These are phyloP conservation scores for Loriculus beryllinus DNA, from an alignment of 2,797 vertebrate genomes.

Conservation along the genomic window DNA sequence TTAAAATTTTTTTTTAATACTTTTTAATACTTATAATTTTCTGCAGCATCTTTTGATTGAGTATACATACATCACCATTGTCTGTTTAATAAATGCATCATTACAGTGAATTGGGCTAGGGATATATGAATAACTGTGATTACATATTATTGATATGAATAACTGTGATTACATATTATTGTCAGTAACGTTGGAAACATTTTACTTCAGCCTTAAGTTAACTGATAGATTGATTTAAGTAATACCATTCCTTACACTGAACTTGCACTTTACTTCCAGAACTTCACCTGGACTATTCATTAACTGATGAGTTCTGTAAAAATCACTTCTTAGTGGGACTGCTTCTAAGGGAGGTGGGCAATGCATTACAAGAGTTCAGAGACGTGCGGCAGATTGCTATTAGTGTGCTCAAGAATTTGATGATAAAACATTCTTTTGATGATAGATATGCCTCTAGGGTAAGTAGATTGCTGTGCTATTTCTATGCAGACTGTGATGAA, in stretches of 20 bases:
- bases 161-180: not conserved
- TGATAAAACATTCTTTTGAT: slow-evolving; percentile 96
- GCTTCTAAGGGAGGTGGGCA: slow-evolving; percentile 89
- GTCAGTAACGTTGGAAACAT: not conserved
- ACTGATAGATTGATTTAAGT: not conserved
- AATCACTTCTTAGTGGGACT: slow-evolving; percentile 97
- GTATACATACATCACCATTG: not conserved
- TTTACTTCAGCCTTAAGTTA: not conserved
- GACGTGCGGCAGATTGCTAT: slow-evolving; percentile 91
- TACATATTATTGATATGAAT: not conserved
- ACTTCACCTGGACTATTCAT: slow-evolving; percentile 92
- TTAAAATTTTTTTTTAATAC: not conserved
- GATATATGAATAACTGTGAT: not conserved
- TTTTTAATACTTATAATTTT: not conserved
- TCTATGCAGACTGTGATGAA: not conserved
- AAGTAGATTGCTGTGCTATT: slow-evolving; percentile 22
- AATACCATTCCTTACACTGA: not conserved
- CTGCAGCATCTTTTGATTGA: not conserved
- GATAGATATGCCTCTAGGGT: slow-evolving; percentile 91
- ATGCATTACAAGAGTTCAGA: slow-evolving; percentile 89
- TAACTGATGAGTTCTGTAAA: slow-evolving; percentile 96
- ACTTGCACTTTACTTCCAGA: slow-evolving; percentile 76
- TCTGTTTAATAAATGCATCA: not conserved
- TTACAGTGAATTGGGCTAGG: not conserved
- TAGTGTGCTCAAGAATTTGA: slow-evolving; percentile 91